phyloP scores from a whole-genome alignment of 2,888 invertebrate species.

The Lysandra bellargus region DNA sequence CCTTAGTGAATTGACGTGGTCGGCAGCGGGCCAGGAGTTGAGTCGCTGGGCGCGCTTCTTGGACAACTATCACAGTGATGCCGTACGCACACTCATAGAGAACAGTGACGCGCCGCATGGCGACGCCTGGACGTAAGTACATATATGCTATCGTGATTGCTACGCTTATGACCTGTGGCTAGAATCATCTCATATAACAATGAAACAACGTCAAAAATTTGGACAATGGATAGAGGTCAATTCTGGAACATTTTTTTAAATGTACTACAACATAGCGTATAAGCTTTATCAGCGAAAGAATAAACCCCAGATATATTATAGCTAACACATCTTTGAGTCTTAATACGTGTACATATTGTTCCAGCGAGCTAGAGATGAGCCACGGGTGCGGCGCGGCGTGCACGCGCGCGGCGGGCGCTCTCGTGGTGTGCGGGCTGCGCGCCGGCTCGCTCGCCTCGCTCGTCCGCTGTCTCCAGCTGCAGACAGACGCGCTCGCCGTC shows the following conservation, averaged over 20 bases:
- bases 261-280: neutral
- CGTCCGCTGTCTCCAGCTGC: constrained; percentile 55
- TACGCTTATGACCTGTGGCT: neutral
- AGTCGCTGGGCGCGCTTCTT: constrained; percentile 72
- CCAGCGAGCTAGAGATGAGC: constrained; percentile 62
- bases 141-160: neutral
- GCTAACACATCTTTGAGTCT: too few relatives aligned
- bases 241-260: too few relatives aligned
- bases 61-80: constrained; percentile 66
- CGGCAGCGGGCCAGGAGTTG: constrained; percentile 63
- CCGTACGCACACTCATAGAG: constrained; percentile 56
- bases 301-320: neutral
- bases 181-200: too few relatives aligned
- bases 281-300: too few relatives aligned
- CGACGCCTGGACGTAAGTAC: constrained; percentile 60
- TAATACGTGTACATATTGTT: neutral
- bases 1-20: constrained; percentile 61
- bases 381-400: constrained; percentile 50
- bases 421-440: constrained; percentile 41
- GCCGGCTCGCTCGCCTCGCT: constrained; percentile 48
- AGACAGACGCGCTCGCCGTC: constrained; percentile 42
- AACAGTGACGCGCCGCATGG: constrained; percentile 45
- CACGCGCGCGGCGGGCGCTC: constrained; percentile 37
- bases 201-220: too few relatives aligned
- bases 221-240: neutral